Percentiles rank a stretch among this genome's conserved stretches.
phyloP scores from a whole-genome alignment of 2,113 vertebrate species.

The Bos javanicus region DNA sequence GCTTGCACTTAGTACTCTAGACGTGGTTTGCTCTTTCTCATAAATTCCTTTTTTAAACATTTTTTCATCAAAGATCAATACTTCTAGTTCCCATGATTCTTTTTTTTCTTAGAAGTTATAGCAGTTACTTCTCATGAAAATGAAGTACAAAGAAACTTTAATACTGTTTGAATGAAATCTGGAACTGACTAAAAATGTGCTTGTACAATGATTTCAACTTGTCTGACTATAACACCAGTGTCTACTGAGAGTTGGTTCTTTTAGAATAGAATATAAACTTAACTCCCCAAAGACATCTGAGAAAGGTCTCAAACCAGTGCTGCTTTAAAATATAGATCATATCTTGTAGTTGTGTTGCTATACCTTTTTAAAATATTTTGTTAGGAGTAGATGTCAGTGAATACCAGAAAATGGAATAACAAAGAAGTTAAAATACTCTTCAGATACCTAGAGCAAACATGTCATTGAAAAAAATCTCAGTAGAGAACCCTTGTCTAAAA shows the following conservation, averaged over 20 bases:
- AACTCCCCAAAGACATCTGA: slow-evolving; percentile 26
- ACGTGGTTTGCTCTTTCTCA: neutral
- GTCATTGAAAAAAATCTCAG: neutral
- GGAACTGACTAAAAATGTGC: slow-evolving; percentile 1
- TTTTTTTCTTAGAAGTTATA: neutral
- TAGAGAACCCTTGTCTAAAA: slow-evolving; percentile 14
- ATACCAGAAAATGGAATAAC: neutral
- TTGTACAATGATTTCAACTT: neutral
- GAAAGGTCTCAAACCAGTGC: slow-evolving; percentile 27
- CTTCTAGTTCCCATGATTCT: neutral
- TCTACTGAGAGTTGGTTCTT: neutral
- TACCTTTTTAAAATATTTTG: slow-evolving; percentile 35
- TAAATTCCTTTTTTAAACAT: neutral
- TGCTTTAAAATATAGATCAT: slow-evolving; percentile 35
- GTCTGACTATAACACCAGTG: neutral
- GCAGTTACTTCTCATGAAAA: slow-evolving; percentile 13
- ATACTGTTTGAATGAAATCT: slow-evolving; percentile 6
- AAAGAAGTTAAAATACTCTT: slow-evolving; percentile 15
- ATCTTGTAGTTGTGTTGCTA: neutral
- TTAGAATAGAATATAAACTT: slow-evolving; percentile 39
- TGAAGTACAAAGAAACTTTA: neutral
- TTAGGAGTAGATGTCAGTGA: neutral
- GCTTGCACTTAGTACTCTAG: neutral
- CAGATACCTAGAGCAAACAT: neutral
- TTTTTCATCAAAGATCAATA: neutral